These are phyloP conservation scores for Sebastes minor DNA, from an alignment of 2,797 vertebrate genomes.

Conservation along the genomic window DNA sequence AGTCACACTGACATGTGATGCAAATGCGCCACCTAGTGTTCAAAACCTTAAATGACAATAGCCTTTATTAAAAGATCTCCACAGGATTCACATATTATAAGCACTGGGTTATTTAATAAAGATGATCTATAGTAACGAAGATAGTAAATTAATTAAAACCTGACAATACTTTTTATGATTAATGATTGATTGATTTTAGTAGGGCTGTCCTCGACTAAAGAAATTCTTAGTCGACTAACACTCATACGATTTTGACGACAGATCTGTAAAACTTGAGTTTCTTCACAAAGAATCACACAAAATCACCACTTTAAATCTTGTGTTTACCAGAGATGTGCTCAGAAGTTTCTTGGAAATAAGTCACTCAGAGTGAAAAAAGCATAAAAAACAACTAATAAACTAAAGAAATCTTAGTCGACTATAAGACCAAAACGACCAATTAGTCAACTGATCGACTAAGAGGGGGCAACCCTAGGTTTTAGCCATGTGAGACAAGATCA, in stretches of 20 bases:
- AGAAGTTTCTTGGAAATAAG: no score
- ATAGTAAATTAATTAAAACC: not conserved
- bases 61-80: not conserved
- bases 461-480: not conserved
- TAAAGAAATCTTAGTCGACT: no score
- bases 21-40: slow-evolving; percentile 47
- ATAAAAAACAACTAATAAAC: rapidly evolving
- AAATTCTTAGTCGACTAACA: no score
- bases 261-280: no score
- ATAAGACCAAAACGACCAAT: no score
- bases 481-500: not conserved
- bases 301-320: no score
- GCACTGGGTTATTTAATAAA: not conserved
- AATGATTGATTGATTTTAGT: not conserved
- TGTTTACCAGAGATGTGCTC: no score
- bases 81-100: not conserved
- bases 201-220: no score
- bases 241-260: no score
- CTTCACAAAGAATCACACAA: no score
- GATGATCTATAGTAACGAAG: not conserved
- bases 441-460: no score
- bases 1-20: not conserved
- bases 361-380: no score
- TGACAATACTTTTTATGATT: not conserved
- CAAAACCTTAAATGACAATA: not conserved